These are phyloP conservation scores for Acanthornis magna DNA, from an alignment of 2,797 vertebrate species.

Conservation along the genomic window DNA sequence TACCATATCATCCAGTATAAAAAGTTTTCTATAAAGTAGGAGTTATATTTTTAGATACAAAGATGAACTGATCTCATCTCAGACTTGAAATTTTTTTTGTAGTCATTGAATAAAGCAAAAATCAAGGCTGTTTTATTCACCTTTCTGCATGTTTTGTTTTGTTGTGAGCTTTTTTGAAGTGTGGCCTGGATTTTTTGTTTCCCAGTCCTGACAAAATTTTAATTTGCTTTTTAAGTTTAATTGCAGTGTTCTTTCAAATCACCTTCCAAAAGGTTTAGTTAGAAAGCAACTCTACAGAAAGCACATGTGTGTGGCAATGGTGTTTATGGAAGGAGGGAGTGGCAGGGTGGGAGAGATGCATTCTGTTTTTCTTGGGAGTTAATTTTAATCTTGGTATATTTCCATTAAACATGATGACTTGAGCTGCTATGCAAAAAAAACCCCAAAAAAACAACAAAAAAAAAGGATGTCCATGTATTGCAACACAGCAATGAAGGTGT, in stretches of 20 bases:
- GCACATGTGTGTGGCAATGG: neutral
- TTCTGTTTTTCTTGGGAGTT: neutral
- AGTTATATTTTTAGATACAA: slow-evolving; percentile 45
- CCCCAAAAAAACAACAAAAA: neutral
- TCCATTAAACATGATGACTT: neutral
- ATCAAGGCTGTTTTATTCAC: slow-evolving; percentile 15
- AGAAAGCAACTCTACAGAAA: neutral
- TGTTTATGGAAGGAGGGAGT: neutral
- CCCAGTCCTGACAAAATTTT: slow-evolving; percentile 5
- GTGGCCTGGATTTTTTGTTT: slow-evolving; percentile 44
- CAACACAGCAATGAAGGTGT: slow-evolving; percentile 5
- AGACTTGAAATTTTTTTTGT: neutral
- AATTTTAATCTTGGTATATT: neutral
- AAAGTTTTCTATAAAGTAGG: slow-evolving; percentile 7
- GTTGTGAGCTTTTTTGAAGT: slow-evolving; percentile 44
- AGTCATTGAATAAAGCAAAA: slow-evolving; percentile 45
- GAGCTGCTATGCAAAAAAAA: neutral
- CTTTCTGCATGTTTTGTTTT: slow-evolving; percentile 34
- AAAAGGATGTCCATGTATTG: slow-evolving; percentile 33
- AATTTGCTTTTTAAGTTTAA: slow-evolving; percentile 23
- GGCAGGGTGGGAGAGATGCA: neutral
- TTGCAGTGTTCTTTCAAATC: slow-evolving; percentile 9
- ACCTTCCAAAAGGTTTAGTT: neutral
- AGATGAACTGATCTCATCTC: slow-evolving; percentile 12
- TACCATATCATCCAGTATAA: neutral